These are phyloP conservation scores for Daubentonia madagascariensis DNA, from an alignment of 2,113 vertebrate species.

Conservation along the genomic window DNA sequence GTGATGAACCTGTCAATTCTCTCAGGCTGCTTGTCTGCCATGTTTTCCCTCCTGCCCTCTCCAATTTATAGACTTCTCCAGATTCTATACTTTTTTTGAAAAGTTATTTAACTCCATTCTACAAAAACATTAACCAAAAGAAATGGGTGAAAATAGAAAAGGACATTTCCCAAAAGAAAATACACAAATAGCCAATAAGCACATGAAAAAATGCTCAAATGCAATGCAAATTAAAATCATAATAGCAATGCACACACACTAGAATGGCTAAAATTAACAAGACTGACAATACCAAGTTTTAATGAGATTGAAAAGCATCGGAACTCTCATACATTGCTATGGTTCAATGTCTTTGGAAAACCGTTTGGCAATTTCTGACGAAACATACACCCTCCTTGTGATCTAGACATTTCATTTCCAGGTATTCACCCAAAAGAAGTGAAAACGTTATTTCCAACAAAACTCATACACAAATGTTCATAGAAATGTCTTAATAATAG, in stretches of 20 bases:
- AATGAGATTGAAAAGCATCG: not conserved
- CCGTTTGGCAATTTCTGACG: not conserved
- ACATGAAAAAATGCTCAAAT: not conserved
- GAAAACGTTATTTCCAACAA: not conserved
- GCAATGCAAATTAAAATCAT: conserved; percentile 16
- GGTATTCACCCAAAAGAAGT: not conserved
- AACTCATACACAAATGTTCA: not conserved
- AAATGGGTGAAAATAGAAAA: not conserved
- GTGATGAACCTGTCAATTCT: not conserved
- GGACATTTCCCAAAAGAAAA: not conserved
- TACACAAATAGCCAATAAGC: not conserved
- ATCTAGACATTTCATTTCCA: not conserved
- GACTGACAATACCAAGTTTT: not conserved
- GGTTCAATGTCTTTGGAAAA: not conserved
- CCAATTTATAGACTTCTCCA: not conserved
- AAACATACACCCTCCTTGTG: not conserved
- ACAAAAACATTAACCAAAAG: not conserved
- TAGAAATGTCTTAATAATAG: not conserved
- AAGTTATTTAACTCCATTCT: not conserved
- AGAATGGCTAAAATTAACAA: not conserved
- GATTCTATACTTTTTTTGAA: not conserved
- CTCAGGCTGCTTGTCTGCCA: not conserved
- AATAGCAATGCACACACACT: not conserved
- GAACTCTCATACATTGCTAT: not conserved
- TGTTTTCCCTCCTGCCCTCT: not conserved